A percentile compares a stretch with the other conserved stretches of the same genome.
Conservation (phyloP, 2,888 invertebrate species). For the Tanaodytes sp. region DNA sequence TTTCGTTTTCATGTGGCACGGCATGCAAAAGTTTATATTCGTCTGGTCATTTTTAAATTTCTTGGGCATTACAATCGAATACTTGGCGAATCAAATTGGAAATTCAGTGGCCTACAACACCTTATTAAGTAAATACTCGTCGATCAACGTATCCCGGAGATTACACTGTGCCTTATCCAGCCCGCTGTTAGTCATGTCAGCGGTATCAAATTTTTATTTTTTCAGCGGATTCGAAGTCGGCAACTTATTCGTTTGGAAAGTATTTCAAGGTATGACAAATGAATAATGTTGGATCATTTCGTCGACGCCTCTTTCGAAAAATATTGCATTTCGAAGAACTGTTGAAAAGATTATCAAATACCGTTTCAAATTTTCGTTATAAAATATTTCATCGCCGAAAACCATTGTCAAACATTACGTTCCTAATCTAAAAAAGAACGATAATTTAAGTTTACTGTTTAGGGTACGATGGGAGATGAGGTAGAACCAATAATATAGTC, state of each 20-base stretch:
- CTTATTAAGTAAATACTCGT: conserved; percentile 71
- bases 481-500: no score
- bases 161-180: conserved; percentile 80
- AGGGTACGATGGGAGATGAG: no score
- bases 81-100: conserved; percentile 75
- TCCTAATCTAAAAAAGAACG: no score
- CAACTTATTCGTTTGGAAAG: conserved; percentile 79
- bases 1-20: conserved; percentile 95
- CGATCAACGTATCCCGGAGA: conserved; percentile 74
- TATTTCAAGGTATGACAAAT: conserved; percentile 74
- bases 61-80: conserved; percentile 83
- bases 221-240: conserved; percentile 85
- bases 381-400: no score
- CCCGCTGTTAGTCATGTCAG: conserved; percentile 85
- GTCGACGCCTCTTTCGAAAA: no score
- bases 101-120: conserved; percentile 73
- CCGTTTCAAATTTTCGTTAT: no score
- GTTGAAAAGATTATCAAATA: no score
- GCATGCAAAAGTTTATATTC: conserved; percentile 83
- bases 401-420: no score
- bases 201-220: conserved; percentile 90
- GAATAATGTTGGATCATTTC: no score
- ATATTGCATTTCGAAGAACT: no score
- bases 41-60: conserved; percentile 93
- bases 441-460: no score